Evolutionary conservation across 2,113 vertebrate species (phyloP), one percentile per base, ranked within the genome.

Genomic region (Felis catus): DNA sequence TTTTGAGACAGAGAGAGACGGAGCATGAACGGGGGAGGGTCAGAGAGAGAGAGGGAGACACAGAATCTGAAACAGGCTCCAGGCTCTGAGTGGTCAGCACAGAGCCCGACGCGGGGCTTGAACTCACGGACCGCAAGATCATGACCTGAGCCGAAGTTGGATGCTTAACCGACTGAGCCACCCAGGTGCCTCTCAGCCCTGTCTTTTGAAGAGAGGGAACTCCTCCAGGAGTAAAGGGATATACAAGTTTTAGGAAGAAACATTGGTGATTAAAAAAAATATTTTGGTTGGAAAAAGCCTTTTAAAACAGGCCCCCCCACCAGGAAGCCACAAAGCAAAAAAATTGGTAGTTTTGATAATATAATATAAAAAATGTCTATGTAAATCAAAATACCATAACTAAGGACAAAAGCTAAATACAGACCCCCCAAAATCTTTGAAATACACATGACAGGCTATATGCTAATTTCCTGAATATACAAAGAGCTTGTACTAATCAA

Each of bases 221-320:
- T 78, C 73, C 58, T 63, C 25, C 4, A 80, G 61, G 36, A 94
- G 66, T n/a, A 76, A 93, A 86, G 61, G 65, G 84, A 89, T 63
- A 82, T 82, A 91, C 88, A 96, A 74, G 29, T 63, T 89, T 95
- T 85, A 94, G 88, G 41, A 95, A 95, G 76, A 95, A 97, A 81
- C 5, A 53, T 36, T 23, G 25, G 48, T 80, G n/a, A 51, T 51
- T 70, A 45, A 85, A 94, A 80, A 95, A 45, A 61, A 29, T n/a
- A 51, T 89, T 93, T 71, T 90, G 13, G 10, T 15, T 83, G 81
- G 83, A 15, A 66, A 95, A 90, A 81, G 5, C 19, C 16, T 65
- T 92, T 95, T 63, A 18, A 94, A 94, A 95, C 16, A 94, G 61
- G 9, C 93, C 85, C 15, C 45, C 2, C 25, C 89, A 88, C 16